Percentiles rank a stretch among this genome's conserved stretches.
Conservation (phyloP, 1,140 invertebrate genomes). For the Trichonephila inaurata region DNA sequence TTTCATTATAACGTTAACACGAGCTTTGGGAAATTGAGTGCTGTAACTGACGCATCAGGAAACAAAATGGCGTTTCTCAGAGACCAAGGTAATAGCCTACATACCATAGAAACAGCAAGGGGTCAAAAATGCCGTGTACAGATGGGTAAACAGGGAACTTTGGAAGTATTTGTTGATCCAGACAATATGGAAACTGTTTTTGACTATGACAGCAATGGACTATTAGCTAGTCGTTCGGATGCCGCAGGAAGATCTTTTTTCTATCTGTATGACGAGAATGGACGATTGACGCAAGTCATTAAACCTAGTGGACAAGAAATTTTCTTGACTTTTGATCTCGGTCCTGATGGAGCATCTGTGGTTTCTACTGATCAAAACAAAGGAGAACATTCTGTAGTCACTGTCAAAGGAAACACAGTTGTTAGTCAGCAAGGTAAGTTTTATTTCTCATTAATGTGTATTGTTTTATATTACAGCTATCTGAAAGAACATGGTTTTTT, state of each 20-base stretch:
- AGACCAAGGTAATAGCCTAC: slow-evolving; percentile 94
- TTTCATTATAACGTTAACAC: slow-evolving; percentile 98
- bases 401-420: slow-evolving; percentile 93
- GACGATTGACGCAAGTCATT: slow-evolving; percentile 92
- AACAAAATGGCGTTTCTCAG: slow-evolving; percentile 93
- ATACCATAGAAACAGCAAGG: slow-evolving; percentile 96
- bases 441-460: background rate
- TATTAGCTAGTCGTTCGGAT: slow-evolving; percentile 87
- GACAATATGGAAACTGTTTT: slow-evolving; percentile 96
- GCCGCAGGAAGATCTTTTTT: slow-evolving; percentile 94
- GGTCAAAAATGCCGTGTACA: slow-evolving; percentile 94
- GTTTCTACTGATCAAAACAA: slow-evolving; percentile 83
- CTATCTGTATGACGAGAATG: slow-evolving; percentile 97
- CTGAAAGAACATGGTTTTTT: background rate
- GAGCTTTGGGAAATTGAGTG: slow-evolving; percentile 95
- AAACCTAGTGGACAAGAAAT: slow-evolving; percentile 95
- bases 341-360: slow-evolving; percentile 92
- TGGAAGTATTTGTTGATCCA: slow-evolving; percentile 93
- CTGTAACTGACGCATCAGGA: slow-evolving; percentile 94
- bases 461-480: background rate
- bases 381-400: slow-evolving; percentile 71
- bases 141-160: slow-evolving; percentile 85
- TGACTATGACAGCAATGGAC: slow-evolving; percentile 94
- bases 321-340: slow-evolving; percentile 92
- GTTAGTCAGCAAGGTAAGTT: slow-evolving; percentile 77